Evolutionary conservation across 1,140 invertebrate genomes (phyloP), one percentile per base, ranked within the genome.

Genomic region (Daktulosphaira vitifoliae): DNA sequence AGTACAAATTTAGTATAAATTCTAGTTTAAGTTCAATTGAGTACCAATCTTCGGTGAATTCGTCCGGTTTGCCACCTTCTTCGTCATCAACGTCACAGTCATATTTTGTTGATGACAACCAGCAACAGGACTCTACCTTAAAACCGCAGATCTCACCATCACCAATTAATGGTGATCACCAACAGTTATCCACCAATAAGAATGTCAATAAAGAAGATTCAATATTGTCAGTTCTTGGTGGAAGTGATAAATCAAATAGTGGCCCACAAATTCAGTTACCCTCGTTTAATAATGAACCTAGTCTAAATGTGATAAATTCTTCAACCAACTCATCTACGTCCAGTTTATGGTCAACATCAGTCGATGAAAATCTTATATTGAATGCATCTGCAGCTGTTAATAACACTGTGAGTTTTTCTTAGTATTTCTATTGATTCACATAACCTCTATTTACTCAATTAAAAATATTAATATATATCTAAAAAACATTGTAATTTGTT

Each of bases 1-100:
- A 62, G 56, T 62, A 62, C 56, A 62, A 62, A 62, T 62, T 62
- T 62, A 62, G 56, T 48, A 39, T 62, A 62, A 62, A 62, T 62
- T 62, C 56, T 48, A 62, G 56, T 62, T 48, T 62, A 48, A 62
- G 56, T 62, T 48, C 56, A n/a, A 62, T 62, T 25, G 56, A 62
- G 11, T 62, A 62, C 56, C 56, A 62, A 48, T 62, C 56, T 39
- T 62, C 56, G 42, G 56, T 62, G 42, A 62, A 62, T 15, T 11
- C 56, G 42, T 62, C 56, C 25, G 56, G 56, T 2, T 11, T 59
- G 54, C 54, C 37, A 38, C 37, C 54, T 8, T 42, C 54, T 1
- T 59, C 53, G 39, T 33, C 29, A 11, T 42, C 54, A n/a, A 29
- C 42, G 42, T 62, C 56, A 5, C 42, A 62, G 42, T 62, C 54